Evolutionary conservation across 92 coral and sea anemone genomes (phyloP), one percentile per base, ranked within the genome.

Genomic region (Montipora capitata): DNA sequence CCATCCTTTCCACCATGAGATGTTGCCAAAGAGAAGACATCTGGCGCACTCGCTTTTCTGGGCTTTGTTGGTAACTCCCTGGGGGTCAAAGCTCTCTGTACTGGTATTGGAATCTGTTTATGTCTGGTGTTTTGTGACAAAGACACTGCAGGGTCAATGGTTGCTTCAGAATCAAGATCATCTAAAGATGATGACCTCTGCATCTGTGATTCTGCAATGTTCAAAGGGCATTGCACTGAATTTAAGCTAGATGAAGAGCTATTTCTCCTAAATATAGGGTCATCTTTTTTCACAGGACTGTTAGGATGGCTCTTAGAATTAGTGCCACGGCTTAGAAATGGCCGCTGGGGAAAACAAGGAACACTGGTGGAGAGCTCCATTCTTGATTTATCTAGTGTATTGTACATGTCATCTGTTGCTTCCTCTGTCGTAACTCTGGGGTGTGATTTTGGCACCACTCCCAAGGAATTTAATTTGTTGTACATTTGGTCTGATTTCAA

Each of bases 121-220:
- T 39, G 67, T 35, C 75, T 79, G 17, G 40, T 51, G 59, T 51
- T 83, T 39, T 84, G 75, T 6, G 91, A 86, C 5, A 93, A 81
- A 56, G 88, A 68, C 52, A 81, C 64, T 16, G 87, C 79, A 72
- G 86, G 86, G 38, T 91, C 96, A 65, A 94, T 87, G 41, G 95
- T 85, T 10, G 96, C 86, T 84, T 96, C 92, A 12, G 81, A 86
- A 57, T 94, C 98, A 52, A 83, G 91, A 71, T 95, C 97, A 59
- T 79, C 94, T 16, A 80, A 77, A 35, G 84, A 78, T 15, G 95
- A 78, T 75, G 79, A 41, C 39, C 73, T 42, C 54, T 52, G 79
- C 13, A 44, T 44, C 81, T 8, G 56, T 16, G 15, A 78, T 74
- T 73, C 16, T 71, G 82, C 18, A 20, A 51, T 16, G 45, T 90